Evolutionary conservation across 1,140 invertebrate genomes (phyloP).

Genomic region (Heliconius congener): DNA sequence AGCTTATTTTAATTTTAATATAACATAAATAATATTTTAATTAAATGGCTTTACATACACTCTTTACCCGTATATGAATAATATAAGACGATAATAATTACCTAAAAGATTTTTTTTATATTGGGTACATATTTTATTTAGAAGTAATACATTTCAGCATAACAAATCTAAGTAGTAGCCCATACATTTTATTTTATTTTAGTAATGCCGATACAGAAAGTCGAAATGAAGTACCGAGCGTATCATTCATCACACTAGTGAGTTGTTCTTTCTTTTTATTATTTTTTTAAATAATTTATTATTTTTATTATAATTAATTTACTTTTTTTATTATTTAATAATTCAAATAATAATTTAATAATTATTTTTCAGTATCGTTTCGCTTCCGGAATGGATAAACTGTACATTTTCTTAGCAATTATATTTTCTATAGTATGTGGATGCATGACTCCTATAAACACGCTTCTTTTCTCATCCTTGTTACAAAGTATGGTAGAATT

Average conservation of each 20-base stretch:
- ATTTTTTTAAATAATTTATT: background rate
- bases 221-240: conserved; percentile 44
- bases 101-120: too few relatives aligned
- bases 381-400: conserved; percentile 82
- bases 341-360: conserved; percentile 16
- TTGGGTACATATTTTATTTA: too few relatives aligned
- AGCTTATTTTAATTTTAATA: too few relatives aligned
- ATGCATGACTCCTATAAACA: conserved; percentile 85
- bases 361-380: conserved; percentile 83
- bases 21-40: too few relatives aligned
- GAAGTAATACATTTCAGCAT: background rate
- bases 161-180: background rate
- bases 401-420: conserved; percentile 83
- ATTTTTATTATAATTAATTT: background rate
- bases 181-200: background rate
- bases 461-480: conserved; percentile 86
- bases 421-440: conserved; percentile 84
- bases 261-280: conserved; percentile 27
- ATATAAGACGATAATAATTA: too few relatives aligned
- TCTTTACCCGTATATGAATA: too few relatives aligned
- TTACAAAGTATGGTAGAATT: conserved; percentile 80
- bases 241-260: conserved; percentile 55
- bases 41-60: too few relatives aligned
- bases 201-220: conserved; percentile 37
- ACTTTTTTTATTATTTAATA: background rate